A percentile compares a stretch with the other conserved stretches of the same genome.
Evolutionary conservation across 1,140 invertebrate genomes (phyloP).

Genomic region (Drosophila ananassae): DNA sequence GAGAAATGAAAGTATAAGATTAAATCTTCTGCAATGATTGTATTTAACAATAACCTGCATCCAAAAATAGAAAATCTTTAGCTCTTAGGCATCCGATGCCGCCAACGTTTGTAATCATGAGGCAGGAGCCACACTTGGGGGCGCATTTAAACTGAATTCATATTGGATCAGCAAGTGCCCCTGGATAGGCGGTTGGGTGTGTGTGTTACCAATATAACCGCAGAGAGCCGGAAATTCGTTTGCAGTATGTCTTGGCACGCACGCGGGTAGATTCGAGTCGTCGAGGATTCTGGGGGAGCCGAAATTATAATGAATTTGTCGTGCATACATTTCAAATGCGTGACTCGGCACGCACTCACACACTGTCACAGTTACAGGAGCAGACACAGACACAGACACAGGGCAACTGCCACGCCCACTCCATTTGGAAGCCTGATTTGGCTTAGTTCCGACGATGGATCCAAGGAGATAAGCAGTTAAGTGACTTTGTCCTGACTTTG

Average conservation of each 20-base stretch:
- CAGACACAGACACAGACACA: slow-evolving; percentile 21
- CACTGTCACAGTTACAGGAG: slow-evolving; percentile 1
- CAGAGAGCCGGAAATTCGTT: slow-evolving; percentile 51
- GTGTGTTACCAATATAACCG: slow-evolving; percentile 26
- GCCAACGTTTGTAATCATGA: slow-evolving; percentile 66
- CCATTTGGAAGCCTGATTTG: slow-evolving; percentile 54
- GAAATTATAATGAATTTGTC: slow-evolving; percentile 81
- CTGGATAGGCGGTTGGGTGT: slow-evolving; percentile 11
- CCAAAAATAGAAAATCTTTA: slow-evolving; percentile 8
- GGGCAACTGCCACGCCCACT: slow-evolving; percentile 29
- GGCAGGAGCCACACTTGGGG: slow-evolving; percentile 76
- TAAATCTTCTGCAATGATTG: neutral
- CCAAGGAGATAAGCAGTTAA: slow-evolving; percentile 71
- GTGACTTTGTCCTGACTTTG: slow-evolving; percentile 60
- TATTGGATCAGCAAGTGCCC: slow-evolving; percentile 54
- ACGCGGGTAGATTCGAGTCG: slow-evolving; percentile 55
- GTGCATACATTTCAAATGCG: slow-evolving; percentile 58
- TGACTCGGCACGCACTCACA: slow-evolving; percentile 29
- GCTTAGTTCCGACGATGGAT: slow-evolving; percentile 58
- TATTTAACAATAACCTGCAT: neutral
- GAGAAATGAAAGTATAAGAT: neutral
- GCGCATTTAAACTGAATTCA: slow-evolving; percentile 79
- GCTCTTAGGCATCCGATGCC: slow-evolving; percentile 16
- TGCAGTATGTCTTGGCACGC: slow-evolving; percentile 70
- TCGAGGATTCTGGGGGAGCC: slow-evolving; percentile 26